phyloP scores from a whole-genome alignment of 2,888 invertebrate genomes.

The Zonitis immaculata region DNA sequence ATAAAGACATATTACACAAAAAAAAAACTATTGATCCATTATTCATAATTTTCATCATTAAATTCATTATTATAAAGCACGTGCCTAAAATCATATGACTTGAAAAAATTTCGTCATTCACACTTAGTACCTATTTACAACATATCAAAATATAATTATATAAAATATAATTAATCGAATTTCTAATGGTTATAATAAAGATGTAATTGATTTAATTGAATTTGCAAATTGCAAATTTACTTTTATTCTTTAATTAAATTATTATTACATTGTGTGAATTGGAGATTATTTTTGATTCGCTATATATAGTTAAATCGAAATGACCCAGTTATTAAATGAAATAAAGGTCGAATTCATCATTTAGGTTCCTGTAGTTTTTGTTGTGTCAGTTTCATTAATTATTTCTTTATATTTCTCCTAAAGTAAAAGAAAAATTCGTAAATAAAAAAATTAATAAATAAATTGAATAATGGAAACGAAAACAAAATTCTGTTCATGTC shows the following conservation, averaged over 20 bases:
- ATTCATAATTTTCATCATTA: background rate
- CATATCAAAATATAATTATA: no score
- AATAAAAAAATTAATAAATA: no score
- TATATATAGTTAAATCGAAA: constrained; percentile 25
- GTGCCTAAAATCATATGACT: background rate
- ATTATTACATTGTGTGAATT: constrained; percentile 13
- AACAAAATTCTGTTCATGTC: constrained; percentile 45
- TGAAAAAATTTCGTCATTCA: no score
- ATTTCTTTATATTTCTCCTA: constrained; percentile 6
- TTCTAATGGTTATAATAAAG: no score
- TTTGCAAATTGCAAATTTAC: background rate
- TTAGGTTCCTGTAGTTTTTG: constrained; percentile 18
- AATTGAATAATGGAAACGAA: constrained; percentile 38
- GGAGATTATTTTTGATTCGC: constrained; percentile 25
- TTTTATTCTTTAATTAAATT: background rate
- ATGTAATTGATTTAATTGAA: no score
- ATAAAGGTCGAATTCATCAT: constrained; percentile 39
- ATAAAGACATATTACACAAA: no score
- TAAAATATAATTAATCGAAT: no score
- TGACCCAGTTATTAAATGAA: constrained; percentile 30
- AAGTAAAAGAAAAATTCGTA: no score
- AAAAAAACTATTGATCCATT: background rate
- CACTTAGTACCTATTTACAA: no score
- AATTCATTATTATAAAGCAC: background rate
- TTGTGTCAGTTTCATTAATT: constrained; percentile 19